Evolutionary conservation across 2,797 vertebrate genomes (phyloP).

Genomic region (Acridotheres tristis): DNA sequence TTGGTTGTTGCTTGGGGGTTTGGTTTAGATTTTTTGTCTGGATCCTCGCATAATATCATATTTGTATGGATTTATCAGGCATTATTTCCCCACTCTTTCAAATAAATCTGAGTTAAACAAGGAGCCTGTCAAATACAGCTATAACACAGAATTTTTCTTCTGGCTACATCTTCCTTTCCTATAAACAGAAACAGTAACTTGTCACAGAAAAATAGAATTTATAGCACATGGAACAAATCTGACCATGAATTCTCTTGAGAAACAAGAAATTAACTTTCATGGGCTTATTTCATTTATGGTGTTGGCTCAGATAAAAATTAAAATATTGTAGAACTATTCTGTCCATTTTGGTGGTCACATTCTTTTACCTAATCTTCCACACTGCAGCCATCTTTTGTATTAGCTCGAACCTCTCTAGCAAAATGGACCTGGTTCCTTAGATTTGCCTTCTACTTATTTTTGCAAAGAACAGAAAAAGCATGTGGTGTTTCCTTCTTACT

Average conservation of each 20-base stretch:
- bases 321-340: neutral
- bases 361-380: neutral
- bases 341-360: neutral
- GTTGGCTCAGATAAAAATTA: neutral
- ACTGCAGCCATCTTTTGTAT: neutral
- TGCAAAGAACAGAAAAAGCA: neutral
- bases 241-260: neutral
- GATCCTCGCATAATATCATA: neutral
- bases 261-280: neutral
- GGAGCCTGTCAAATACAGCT: neutral
- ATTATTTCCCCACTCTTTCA: neutral
- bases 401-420: neutral
- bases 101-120: constrained; percentile 6
- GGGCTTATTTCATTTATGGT: neutral
- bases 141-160: neutral
- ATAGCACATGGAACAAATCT: neutral
- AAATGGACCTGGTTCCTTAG: neutral
- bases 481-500: neutral
- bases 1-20: neutral
- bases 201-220: neutral
- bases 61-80: neutral
- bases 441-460: neutral
- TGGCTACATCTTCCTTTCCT: neutral
- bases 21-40: neutral
- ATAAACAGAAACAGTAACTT: neutral